Conservation (phyloP, 2,888 invertebrate species). For the Metallyticus violacea region DNA sequence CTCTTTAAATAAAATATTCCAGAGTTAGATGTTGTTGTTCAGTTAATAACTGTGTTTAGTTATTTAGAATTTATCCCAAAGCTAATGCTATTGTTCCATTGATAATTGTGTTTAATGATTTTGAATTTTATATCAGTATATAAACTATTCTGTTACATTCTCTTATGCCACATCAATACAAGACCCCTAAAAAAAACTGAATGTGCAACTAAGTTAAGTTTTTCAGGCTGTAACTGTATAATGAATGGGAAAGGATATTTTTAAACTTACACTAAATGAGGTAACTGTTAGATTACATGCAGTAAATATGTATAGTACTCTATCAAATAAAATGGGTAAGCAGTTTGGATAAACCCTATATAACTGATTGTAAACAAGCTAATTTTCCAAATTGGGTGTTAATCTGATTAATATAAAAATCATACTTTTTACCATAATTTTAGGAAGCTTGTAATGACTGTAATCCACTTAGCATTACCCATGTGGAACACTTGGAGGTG, state of each 20-base stretch:
- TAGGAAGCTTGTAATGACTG: too few species aligned
- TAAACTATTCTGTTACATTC: neutral
- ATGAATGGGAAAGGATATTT: neutral
- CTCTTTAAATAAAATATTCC: neutral
- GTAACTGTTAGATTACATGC: neutral
- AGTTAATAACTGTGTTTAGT: neutral
- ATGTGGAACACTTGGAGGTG: too few species aligned
- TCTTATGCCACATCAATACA: neutral
- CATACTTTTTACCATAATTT: too few species aligned
- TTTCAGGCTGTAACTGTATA: neutral
- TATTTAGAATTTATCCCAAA: neutral
- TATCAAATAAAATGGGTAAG: neutral
- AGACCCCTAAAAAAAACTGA: neutral
- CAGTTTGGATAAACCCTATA: neutral
- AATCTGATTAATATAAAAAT: too few species aligned
- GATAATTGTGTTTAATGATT: neutral
- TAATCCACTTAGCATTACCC: too few species aligned
- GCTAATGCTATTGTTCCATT: neutral
- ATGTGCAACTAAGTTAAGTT: neutral
- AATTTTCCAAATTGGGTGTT: neutral
- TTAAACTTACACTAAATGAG: neutral
- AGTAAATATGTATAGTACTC: neutral
- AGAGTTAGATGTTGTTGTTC: neutral
- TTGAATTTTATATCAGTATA: neutral
- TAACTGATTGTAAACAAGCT: neutral